These are phyloP conservation scores for Rhinoraja longicauda DNA, from an alignment of 2,797 vertebrate genomes.

Conservation along the genomic window DNA sequence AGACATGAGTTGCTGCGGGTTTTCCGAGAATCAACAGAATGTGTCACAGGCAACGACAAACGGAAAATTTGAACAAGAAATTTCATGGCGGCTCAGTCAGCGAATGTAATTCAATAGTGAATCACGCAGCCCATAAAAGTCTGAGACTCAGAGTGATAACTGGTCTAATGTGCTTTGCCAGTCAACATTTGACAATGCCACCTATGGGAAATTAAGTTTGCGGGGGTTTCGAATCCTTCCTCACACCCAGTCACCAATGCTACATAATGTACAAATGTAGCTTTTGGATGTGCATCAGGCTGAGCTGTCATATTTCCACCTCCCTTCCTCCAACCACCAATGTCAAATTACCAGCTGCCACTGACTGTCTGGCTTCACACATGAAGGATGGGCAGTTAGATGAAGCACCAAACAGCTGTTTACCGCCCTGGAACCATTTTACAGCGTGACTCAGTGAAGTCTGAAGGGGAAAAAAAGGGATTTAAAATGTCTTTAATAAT, in stretches of 20 bases:
- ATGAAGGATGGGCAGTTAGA: conserved; percentile 1
- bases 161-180: neutral
- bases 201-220: neutral
- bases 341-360: conserved; percentile 16
- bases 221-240: neutral
- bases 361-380: conserved; percentile 1
- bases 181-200: neutral
- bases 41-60: neutral
- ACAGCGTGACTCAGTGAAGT: conserved; percentile 22
- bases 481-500: conserved; percentile 11
- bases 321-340: neutral
- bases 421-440: neutral
- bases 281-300: neutral
- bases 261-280: neutral
- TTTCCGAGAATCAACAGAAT: neutral
- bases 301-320: neutral
- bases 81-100: neutral
- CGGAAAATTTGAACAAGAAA: neutral
- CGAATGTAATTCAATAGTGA: neutral
- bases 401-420: neutral
- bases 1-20: too few species aligned
- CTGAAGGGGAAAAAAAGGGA: neutral
- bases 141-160: neutral
- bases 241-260: neutral
- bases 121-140: neutral